Conservation (phyloP, 2,888 invertebrate genomes). For the Leucoptera coffeella region DNA sequence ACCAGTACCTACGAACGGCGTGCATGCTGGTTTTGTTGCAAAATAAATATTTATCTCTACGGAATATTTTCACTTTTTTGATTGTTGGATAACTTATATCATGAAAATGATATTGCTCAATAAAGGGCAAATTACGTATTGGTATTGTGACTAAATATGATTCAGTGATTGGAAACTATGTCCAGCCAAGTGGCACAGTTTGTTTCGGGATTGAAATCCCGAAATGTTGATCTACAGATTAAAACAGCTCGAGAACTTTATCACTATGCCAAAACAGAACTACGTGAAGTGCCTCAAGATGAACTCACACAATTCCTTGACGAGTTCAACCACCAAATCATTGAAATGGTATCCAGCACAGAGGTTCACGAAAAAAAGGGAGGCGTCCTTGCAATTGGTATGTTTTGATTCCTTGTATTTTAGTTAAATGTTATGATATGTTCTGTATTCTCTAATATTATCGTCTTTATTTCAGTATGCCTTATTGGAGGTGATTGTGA, state of each 20-base stretch:
- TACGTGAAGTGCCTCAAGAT: conserved; percentile 84
- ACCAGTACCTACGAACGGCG: no score
- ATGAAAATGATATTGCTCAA: no score
- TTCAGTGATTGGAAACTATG: no score
- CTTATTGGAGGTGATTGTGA: conserved; percentile 91
- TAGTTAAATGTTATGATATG: background rate
- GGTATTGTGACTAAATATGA: no score
- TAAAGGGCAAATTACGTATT: no score
- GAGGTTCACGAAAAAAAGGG: conserved; percentile 94
- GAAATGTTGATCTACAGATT: conserved; percentile 75
- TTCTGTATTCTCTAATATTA: conserved; percentile 1
- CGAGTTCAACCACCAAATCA: conserved; percentile 91
- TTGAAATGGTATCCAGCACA: conserved; percentile 90
- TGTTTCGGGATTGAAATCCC: conserved; percentile 82
- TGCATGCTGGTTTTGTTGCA: no score
- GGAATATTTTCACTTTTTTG: no score
- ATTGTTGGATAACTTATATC: no score
- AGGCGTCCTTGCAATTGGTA: conserved; percentile 88
- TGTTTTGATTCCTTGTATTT: conserved; percentile 6
- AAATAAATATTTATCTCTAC: no score
- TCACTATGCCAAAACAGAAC: conserved; percentile 84
- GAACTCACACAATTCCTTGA: conserved; percentile 89
- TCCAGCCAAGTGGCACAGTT: conserved; percentile 65
- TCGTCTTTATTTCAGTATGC: conserved; percentile 61
- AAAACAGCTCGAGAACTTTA: conserved; percentile 87